Percentiles rank a stretch among this genome's conserved stretches.
These are phyloP conservation scores for rabbit (Oryctolagus cuniculus) DNA, from an alignment of 2,113 vertebrate species.

Conservation along the genomic window DNA sequence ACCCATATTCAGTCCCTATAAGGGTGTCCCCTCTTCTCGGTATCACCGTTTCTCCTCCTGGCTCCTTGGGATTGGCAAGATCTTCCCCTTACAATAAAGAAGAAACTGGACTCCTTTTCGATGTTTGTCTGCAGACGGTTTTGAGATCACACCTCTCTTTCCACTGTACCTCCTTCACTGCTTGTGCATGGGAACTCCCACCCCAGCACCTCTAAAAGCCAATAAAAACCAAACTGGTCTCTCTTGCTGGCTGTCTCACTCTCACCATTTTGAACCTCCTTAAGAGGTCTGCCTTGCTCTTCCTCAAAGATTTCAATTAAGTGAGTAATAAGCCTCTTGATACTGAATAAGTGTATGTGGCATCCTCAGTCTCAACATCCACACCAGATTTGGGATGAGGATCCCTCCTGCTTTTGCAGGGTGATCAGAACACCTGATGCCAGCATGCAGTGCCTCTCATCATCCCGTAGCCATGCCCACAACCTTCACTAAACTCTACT, in stretches of 20 bases:
- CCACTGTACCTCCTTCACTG: neutral
- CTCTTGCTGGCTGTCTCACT: neutral
- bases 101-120: neutral
- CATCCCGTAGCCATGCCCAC: no score
- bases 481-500: neutral
- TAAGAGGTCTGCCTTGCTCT: neutral
- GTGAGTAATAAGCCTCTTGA: neutral
- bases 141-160: neutral
- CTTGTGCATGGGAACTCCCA: neutral
- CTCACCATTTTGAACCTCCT: neutral
- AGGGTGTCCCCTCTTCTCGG: neutral
- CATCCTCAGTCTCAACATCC: neutral
- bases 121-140: neutral
- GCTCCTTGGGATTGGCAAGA: neutral
- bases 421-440: neutral
- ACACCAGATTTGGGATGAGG: neutral
- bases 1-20: fast-evolving
- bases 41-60: neutral
- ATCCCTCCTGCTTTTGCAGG: neutral
- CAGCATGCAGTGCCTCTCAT: neutral
- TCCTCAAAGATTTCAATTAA: neutral
- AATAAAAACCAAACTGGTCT: neutral
- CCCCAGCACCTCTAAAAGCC: fast-evolving
- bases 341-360: neutral
- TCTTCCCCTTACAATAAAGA: neutral